These are phyloP conservation scores for Ditylenchus dipsaci DNA, from an alignment of 1,140 invertebrate genomes.

Conservation along the genomic window DNA sequence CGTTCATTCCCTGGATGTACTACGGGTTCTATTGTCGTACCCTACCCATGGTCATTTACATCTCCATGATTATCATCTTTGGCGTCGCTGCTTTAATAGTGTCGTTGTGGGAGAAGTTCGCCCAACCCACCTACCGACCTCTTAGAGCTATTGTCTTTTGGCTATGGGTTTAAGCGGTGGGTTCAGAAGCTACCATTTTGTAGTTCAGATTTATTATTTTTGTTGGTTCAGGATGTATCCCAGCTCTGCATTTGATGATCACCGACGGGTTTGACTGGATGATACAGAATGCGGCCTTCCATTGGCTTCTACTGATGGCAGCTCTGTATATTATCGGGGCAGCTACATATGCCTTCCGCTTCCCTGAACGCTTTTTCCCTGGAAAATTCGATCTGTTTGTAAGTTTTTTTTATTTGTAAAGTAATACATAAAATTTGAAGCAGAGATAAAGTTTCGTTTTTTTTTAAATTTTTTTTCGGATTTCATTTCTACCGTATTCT, in stretches of 20 bases:
- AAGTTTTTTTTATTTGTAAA: constrained; percentile 8
- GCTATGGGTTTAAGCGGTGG: constrained; percentile 54
- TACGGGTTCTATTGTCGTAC: constrained; percentile 86
- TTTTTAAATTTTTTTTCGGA: no score
- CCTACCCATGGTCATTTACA: constrained; percentile 61
- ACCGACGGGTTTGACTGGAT: constrained; percentile 62
- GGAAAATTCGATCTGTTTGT: constrained; percentile 89
- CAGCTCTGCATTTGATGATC: constrained; percentile 63
- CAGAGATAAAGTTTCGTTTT: no score
- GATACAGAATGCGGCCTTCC: constrained; percentile 73
- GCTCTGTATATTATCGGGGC: constrained; percentile 88
- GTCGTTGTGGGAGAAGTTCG: constrained; percentile 94
- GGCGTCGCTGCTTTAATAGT: constrained; percentile 89
- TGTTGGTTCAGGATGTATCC: constrained; percentile 56
- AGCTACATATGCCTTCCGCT: constrained; percentile 83
- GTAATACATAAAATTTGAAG: no score
- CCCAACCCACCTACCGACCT: constrained; percentile 81
- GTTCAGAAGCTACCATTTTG: constrained; percentile 5
- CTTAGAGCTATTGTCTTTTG: constrained; percentile 69
- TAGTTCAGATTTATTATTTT: not conserved
- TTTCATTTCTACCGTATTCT: no score
- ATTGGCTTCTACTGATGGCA: constrained; percentile 92
- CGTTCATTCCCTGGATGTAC: constrained; percentile 98
- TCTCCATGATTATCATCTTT: constrained; percentile 73
- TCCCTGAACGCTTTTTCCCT: constrained; percentile 94